A percentile compares a stretch with the other conserved stretches of the same genome.
These are phyloP conservation scores for Julus scanicus DNA, from an alignment of 2,888 invertebrate genomes.

Conservation along the genomic window DNA sequence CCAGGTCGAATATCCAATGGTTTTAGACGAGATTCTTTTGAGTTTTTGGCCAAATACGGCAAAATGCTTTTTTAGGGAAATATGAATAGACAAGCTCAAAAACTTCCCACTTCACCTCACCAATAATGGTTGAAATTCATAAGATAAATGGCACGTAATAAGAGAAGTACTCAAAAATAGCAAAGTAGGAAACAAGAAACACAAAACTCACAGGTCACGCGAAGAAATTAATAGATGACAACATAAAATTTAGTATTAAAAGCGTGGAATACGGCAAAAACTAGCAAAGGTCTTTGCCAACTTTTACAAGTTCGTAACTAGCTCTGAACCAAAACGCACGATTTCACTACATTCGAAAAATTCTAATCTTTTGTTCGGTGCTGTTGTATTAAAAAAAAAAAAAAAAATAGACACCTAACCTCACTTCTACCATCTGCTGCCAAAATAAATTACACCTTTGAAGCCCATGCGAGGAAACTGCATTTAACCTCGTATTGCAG, in stretches of 20 bases:
- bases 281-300: not conserved
- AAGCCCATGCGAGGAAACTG: conserved; percentile 16
- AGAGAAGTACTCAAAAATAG: not conserved
- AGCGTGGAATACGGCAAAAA: not conserved
- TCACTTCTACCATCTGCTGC: not conserved
- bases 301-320: not conserved
- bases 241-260: not conserved
- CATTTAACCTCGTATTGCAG: not conserved
- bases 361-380: not conserved
- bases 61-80: not conserved
- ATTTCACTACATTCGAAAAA: not conserved
- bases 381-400: not conserved
- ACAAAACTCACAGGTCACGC: conserved; percentile 39
- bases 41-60: no score
- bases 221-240: not conserved
- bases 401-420: conserved; percentile 41
- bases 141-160: conserved; percentile 47
- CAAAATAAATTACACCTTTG: conserved; percentile 31
- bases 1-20: no score
- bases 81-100: not conserved
- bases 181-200: conserved; percentile 39
- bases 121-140: conserved; percentile 4
- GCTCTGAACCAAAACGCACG: not conserved
- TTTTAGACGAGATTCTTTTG: no score
- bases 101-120: not conserved